Conservation (phyloP, 2,113 vertebrate genomes). For the Terrapene triunguis region DNA sequence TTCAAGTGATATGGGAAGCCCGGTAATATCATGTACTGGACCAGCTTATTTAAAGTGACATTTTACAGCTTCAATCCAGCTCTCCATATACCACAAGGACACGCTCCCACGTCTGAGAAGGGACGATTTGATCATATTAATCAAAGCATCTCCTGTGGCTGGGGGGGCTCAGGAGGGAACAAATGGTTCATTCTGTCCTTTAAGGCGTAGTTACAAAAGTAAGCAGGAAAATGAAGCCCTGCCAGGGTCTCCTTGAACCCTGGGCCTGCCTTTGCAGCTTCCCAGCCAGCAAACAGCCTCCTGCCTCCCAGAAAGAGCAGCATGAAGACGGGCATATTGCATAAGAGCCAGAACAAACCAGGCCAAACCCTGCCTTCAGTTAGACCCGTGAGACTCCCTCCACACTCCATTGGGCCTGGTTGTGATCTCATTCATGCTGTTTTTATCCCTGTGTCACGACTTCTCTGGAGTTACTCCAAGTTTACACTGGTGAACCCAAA, state of each 20-base stretch:
- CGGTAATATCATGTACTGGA: not conserved
- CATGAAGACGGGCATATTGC: not conserved
- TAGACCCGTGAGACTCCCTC: not conserved
- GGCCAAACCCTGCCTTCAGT: not conserved
- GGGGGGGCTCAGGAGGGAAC: not conserved
- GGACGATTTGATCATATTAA: not conserved
- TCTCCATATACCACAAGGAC: not conserved
- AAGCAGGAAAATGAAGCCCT: not conserved
- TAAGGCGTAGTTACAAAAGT: not conserved
- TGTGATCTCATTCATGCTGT: not conserved
- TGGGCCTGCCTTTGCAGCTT: not conserved
- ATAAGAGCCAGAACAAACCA: not conserved
- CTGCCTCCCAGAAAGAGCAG: not conserved
- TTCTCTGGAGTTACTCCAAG: not conserved
- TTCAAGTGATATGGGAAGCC: not conserved
- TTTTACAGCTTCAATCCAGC: not conserved
- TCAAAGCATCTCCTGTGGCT: not conserved
- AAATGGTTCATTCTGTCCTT: not conserved
- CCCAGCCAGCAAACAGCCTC: not conserved
- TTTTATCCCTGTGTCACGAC: not conserved
- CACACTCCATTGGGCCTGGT: not conserved
- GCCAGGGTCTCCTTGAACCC: not conserved
- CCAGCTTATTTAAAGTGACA: not conserved
- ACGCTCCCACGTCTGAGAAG: not conserved
- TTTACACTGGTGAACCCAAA: not conserved